phyloP scores from a whole-genome alignment of 2,113 vertebrate genomes.

The Pteronura brasiliensis region DNA sequence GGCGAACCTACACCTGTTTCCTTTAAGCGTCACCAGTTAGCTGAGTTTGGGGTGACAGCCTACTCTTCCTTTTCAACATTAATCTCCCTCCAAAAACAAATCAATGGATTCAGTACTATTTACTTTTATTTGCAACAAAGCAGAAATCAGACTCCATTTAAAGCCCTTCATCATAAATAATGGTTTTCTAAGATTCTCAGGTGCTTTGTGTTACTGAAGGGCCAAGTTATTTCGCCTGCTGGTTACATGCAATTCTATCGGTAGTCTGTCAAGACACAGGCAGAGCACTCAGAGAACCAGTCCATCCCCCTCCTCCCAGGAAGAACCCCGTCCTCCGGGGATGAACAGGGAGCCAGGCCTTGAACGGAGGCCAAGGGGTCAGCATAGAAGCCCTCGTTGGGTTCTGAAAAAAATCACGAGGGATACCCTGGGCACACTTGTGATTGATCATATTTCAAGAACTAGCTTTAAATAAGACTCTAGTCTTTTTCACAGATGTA shows the following conservation, averaged over 20 bases:
- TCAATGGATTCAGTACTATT: neutral
- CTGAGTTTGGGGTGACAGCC: neutral
- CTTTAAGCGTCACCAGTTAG: fast-evolving
- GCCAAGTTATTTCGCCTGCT: neutral
- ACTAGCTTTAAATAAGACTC: neutral
- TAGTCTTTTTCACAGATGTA: neutral
- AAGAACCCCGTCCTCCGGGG: neutral
- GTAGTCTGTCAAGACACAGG: fast-evolving
- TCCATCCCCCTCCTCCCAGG: neutral
- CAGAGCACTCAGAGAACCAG: neutral
- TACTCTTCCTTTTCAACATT: neutral
- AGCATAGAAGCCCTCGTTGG: neutral
- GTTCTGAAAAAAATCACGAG: neutral
- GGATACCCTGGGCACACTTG: neutral
- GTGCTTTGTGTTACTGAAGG: neutral
- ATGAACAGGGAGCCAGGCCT: fast-evolving
- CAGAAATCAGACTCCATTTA: neutral
- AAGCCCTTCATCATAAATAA: neutral
- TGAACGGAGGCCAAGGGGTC: no score
- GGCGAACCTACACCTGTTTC: neutral
- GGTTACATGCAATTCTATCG: fast-evolving
- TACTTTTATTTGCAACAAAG: neutral
- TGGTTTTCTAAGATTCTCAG: neutral
- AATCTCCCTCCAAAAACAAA: neutral
- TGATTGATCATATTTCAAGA: neutral